These are phyloP conservation scores for Metellina segmentata DNA, from an alignment of 2,888 invertebrate genomes.

Conservation along the genomic window DNA sequence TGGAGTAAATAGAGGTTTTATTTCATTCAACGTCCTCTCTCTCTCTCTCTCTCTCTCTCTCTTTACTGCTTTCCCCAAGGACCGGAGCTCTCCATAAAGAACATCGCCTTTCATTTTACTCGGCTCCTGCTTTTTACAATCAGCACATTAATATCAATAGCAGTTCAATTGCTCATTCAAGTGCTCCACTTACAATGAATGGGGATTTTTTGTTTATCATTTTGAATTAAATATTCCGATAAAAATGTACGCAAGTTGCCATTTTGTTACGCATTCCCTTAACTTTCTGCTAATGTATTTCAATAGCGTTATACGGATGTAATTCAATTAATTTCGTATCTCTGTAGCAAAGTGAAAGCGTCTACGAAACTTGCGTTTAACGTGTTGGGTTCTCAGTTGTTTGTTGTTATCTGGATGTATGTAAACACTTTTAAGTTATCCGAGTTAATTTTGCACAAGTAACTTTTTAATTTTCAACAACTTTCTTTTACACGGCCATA, in stretches of 20 bases:
- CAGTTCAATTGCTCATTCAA: conserved; percentile 12
- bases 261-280: not conserved
- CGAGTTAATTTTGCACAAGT: no score
- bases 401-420: no score
- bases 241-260: not conserved
- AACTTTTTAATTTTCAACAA: no score
- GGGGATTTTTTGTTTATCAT: not conserved
- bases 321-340: conserved; percentile 2
- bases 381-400: no score
- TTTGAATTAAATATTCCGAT: not conserved
- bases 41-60: no score
- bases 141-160: not conserved
- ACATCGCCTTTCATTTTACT: not conserved
- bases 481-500: no score
- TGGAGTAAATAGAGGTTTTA: conserved; percentile 13
- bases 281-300: not conserved
- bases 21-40: not conserved
- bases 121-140: not conserved
- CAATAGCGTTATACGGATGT: not conserved
- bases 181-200: not conserved
- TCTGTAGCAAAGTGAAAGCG: no score
- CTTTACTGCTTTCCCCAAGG: not conserved
- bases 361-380: no score
- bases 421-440: no score
- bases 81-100: not conserved